phyloP scores from a whole-genome alignment of 2,113 vertebrate genomes.

The Neopipo cinnamomea region DNA sequence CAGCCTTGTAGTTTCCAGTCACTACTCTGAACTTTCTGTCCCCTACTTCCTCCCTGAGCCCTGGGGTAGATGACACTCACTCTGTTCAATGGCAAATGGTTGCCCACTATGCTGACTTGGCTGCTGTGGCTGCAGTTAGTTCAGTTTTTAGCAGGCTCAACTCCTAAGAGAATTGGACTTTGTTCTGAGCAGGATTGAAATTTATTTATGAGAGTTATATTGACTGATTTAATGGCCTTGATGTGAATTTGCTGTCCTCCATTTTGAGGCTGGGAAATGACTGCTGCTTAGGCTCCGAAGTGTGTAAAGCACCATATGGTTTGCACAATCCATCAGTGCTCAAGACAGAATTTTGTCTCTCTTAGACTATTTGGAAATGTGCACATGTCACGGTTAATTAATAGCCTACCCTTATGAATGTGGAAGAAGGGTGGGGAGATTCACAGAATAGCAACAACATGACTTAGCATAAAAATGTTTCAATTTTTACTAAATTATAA shows the following conservation, averaged over 20 bases:
- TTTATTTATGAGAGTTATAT: background rate
- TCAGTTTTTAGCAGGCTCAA: background rate
- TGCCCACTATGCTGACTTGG: accelerated
- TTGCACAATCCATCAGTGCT: background rate
- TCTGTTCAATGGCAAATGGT: background rate
- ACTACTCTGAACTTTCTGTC: background rate
- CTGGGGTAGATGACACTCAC: background rate
- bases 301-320: background rate
- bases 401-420: background rate
- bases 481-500: background rate
- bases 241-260: background rate
- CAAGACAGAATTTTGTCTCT: background rate
- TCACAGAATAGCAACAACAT: background rate
- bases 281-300: background rate
- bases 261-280: background rate
- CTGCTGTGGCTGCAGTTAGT: background rate
- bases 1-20: background rate
- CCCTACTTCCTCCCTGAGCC: background rate
- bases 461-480: background rate
- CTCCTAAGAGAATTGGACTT: background rate
- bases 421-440: background rate
- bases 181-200: background rate
- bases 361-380: background rate
- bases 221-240: background rate
- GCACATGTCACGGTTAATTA: background rate